Percentiles rank a stretch among this genome's conserved stretches.
Conservation (phyloP, 2,888 invertebrate genomes). For the Troides helena region DNA sequence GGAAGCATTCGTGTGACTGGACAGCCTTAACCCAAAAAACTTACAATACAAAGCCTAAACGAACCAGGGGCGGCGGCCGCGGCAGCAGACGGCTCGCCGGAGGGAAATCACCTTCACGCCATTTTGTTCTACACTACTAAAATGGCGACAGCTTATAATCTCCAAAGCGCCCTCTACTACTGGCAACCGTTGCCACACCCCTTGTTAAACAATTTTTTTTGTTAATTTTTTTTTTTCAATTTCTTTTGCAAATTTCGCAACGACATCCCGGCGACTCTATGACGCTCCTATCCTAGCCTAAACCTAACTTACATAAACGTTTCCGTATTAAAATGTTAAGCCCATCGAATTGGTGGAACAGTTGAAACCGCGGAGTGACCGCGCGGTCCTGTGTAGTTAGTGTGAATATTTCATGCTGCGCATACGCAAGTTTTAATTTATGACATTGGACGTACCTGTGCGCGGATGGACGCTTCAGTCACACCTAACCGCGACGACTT, state of each 20-base stretch:
- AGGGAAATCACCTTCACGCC: neutral
- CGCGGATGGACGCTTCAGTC: constrained; percentile 12
- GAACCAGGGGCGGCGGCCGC: constrained; percentile 34
- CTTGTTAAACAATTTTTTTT: constrained; percentile 41
- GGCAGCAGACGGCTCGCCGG: constrained; percentile 14
- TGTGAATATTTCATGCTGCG: neutral
- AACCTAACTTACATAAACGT: constrained; percentile 60
- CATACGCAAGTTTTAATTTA: constrained; percentile 7
- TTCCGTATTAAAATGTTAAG: constrained; percentile 34
- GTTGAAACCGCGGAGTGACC: constrained; percentile 46
- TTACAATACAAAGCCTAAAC: constrained; percentile 56
- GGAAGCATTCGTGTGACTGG: constrained; percentile 71
- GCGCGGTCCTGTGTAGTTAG: constrained; percentile 20
- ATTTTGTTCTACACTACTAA: constrained; percentile 3
- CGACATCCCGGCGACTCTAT: constrained; percentile 63
- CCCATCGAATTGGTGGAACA: constrained; percentile 48
- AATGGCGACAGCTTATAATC: constrained; percentile 1
- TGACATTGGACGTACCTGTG: constrained; percentile 21
- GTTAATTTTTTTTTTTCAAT: constrained; percentile 42
- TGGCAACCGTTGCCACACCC: constrained; percentile 9
- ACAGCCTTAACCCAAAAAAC: constrained; percentile 53
- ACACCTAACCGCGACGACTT: neutral
- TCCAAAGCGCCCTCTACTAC: constrained; percentile 17
- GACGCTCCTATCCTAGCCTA: constrained; percentile 70
- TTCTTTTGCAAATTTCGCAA: constrained; percentile 36